phyloP scores from a whole-genome alignment of 2,888 invertebrate species.

The Drosophila austrosaltans region DNA sequence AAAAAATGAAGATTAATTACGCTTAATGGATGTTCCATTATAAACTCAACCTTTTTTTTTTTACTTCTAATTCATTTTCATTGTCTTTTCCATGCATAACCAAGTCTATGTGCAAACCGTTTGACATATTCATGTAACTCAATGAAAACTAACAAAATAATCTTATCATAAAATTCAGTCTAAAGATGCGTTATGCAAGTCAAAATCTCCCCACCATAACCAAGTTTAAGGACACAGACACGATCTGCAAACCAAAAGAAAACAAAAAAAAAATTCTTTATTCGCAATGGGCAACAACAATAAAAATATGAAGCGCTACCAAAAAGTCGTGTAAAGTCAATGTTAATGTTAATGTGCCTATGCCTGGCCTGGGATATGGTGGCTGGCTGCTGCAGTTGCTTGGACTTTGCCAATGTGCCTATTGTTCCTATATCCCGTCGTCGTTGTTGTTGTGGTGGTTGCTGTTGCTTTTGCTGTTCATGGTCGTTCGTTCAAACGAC shows the following conservation, averaged over 20 bases:
- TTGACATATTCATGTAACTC: conserved; percentile 20
- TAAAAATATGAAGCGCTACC: conserved; percentile 79
- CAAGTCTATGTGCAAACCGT: neutral
- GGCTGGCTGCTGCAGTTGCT: conserved; percentile 53
- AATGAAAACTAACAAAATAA: conserved; percentile 4
- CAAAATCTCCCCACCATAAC: conserved; percentile 16
- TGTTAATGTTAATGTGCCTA: conserved; percentile 78
- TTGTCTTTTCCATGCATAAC: neutral
- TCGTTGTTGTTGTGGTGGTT: conserved; percentile 47
- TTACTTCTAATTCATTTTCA: neutral
- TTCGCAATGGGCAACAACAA: conserved; percentile 74
- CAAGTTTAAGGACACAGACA: conserved; percentile 73
- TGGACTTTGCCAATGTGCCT: conserved; percentile 23
- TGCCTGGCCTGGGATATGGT: conserved; percentile 46
- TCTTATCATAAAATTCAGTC: neutral
- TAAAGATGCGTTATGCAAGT: conserved; percentile 44
- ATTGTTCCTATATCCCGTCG: conserved; percentile 45
- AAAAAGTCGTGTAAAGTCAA: conserved; percentile 82
- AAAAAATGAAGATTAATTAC: no score
- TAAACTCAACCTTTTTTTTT: neutral
- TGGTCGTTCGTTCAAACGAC: conserved; percentile 7
- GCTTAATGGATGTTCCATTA: neutral
- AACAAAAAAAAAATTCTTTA: conserved; percentile 65
- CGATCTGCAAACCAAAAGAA: conserved; percentile 51
- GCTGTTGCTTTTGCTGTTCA: conserved; percentile 33